Evolutionary conservation across 2,113 vertebrate genomes (phyloP), one percentile per base, ranked within the genome.

Genomic region (Bambusicola thoracicus): DNA sequence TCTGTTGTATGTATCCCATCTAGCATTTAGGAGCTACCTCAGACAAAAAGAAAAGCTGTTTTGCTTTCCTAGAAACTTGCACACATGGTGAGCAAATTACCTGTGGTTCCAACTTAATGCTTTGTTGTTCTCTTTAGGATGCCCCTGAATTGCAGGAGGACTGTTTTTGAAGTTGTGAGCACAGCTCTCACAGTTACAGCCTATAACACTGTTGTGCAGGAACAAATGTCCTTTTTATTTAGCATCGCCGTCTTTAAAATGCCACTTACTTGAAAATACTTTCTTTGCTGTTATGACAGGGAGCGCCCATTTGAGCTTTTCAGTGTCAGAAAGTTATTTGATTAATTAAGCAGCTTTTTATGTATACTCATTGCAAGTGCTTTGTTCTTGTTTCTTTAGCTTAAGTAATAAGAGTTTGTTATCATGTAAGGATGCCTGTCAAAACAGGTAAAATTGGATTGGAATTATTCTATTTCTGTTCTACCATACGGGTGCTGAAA

Each of bases 41-140:
- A 75, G 44, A 38, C 48, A 59, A 69, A 81, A 2, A 86, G 20
- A 32, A 73, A 79, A 78, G 17, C 21, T 66, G 4, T 16, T 43
- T 87, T 88, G 14, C 58, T 56, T 6, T 69, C 63, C 65, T 70
- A 87, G 74, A 73, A 88, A 66, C 53, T 90, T 61, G 66, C 88
- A 68, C 87, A 96, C 94, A 93, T 93, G 89, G 87, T 80, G 70
- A 94, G 72, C 58, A 95, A 93, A 85, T 63, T 87, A 87, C 86
- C 76, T 92, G 63, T 76, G 74, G 27, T 82, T 88, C 59, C 92
- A 83, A 93, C 86, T 85, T 84, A 61, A 82, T 69, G 66, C 16
- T 55, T 83, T 72, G 76, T 84, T 81, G 38, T 72, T 91, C 21
- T 84, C 16, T 83, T 85, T 69, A 91, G 38, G 41, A 34, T 69